Percentiles rank a stretch among this genome's conserved stretches.
These are phyloP conservation scores for Ptychoptera albimana DNA, from an alignment of 2,888 invertebrate genomes.

Conservation along the genomic window DNA sequence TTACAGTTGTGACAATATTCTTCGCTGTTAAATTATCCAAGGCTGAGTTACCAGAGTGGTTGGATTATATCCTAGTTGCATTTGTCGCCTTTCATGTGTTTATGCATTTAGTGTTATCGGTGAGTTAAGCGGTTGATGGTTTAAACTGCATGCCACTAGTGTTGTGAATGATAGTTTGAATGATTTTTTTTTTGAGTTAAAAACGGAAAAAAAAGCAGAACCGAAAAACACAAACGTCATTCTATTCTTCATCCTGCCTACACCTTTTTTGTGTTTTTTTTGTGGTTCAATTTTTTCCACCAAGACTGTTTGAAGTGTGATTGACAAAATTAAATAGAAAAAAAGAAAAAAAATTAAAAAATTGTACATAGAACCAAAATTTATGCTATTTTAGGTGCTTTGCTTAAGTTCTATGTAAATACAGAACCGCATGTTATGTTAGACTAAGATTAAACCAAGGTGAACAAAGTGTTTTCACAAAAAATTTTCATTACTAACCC, in stretches of 20 bases:
- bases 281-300: too few relatives aligned
- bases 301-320: too few relatives aligned
- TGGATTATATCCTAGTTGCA: conserved; percentile 74
- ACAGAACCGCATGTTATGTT: background rate
- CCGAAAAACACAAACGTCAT: too few relatives aligned
- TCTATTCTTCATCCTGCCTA: too few relatives aligned
- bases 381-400: background rate
- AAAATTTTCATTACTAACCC: background rate
- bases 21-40: conserved; percentile 75
- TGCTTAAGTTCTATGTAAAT: background rate
- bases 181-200: too few relatives aligned
- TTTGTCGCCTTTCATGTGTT: conserved; percentile 82
- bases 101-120: conserved; percentile 73
- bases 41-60: conserved; percentile 73
- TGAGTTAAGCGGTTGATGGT: conserved; percentile 25
- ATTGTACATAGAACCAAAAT: background rate
- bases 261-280: too few relatives aligned
- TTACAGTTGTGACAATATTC: conserved; percentile 83
- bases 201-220: too few relatives aligned
- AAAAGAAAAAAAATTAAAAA: too few relatives aligned
- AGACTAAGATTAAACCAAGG: too few relatives aligned
- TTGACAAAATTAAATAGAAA: too few relatives aligned
- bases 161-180: background rate
- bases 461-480: too few relatives aligned
- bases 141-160: background rate